Evolutionary conservation across 1,140 invertebrate species (phyloP).

Genomic region (Drosophila burlai): DNA sequence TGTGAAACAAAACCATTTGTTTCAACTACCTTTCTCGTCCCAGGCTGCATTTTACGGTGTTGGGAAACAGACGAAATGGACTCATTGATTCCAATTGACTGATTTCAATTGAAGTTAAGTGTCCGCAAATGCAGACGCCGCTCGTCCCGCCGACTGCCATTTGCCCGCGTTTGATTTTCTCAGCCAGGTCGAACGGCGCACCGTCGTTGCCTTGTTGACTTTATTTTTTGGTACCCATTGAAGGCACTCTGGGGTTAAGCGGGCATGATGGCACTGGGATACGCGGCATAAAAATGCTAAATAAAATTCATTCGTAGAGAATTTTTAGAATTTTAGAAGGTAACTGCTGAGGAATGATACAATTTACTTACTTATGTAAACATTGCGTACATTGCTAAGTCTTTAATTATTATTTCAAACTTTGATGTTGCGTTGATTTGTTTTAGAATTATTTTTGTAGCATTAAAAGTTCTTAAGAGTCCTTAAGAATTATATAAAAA

Average conservation of each 20-base stretch:
- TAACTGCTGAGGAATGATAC: not conserved
- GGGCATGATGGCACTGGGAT: constrained; percentile 9
- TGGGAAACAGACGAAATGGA: constrained; percentile 84
- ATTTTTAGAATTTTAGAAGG: not conserved
- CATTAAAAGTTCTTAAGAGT: too few species aligned
- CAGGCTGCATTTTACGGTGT: constrained; percentile 67
- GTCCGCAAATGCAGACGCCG: constrained; percentile 46
- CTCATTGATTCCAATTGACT: constrained; percentile 85
- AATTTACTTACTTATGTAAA: too few species aligned
- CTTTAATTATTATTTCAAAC: not conserved
- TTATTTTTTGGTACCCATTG: constrained; percentile 22
- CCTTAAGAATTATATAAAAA: too few species aligned
- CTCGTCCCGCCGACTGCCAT: constrained; percentile 32
- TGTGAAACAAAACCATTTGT: constrained; percentile 71
- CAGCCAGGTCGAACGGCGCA: constrained; percentile 60
- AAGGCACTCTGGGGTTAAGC: not conserved
- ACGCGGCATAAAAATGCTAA: not conserved
- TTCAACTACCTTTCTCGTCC: constrained; percentile 59
- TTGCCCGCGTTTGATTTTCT: constrained; percentile 40
- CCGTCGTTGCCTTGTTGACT: constrained; percentile 74
- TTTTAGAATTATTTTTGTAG: too few species aligned
- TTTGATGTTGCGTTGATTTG: too few species aligned
- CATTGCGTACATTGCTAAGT: not conserved
- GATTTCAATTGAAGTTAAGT: constrained; percentile 84
- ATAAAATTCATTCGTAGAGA: not conserved